phyloP scores from a whole-genome alignment of 2,888 invertebrate species.

The Caradrina kadenii region DNA sequence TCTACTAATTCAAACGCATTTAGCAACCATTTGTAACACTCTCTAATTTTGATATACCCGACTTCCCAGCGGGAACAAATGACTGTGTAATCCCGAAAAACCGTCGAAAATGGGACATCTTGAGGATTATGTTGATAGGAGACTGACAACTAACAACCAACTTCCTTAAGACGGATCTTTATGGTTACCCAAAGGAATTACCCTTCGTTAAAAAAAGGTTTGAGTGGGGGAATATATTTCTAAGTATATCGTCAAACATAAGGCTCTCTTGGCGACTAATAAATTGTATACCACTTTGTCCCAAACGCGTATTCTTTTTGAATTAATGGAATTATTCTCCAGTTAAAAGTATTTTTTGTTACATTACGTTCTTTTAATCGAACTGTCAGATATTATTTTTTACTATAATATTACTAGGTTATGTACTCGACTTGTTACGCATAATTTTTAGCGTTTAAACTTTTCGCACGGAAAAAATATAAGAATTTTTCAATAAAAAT shows the following conservation, averaged over 20 bases:
- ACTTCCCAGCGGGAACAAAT: neutral
- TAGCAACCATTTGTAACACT: neutral
- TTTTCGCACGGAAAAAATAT: too few species aligned
- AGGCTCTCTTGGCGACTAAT: neutral
- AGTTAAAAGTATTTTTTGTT: too few species aligned
- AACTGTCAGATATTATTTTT: too few species aligned
- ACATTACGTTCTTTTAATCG: too few species aligned
- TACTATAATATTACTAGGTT: too few species aligned
- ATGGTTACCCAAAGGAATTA: neutral
- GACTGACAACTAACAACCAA: neutral
- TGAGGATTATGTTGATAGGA: neutral
- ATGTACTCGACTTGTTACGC: too few species aligned
- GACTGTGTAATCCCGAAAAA: neutral
- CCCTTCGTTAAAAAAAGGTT: constrained; percentile 9
- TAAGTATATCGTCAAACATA: neutral
- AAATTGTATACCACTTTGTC: neutral
- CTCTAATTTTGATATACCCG: neutral
- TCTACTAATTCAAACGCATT: neutral
- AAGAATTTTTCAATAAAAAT: too few species aligned
- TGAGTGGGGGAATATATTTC: neutral
- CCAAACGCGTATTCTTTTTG: neutral
- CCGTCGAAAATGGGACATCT: neutral
- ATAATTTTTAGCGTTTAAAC: too few species aligned
- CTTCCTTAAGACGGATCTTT: neutral
- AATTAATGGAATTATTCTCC: neutral